A percentile compares a stretch with the other conserved stretches of the same genome.
phyloP scores from a whole-genome alignment of 2,113 vertebrate species.

The Forbesichthys agassizii region DNA sequence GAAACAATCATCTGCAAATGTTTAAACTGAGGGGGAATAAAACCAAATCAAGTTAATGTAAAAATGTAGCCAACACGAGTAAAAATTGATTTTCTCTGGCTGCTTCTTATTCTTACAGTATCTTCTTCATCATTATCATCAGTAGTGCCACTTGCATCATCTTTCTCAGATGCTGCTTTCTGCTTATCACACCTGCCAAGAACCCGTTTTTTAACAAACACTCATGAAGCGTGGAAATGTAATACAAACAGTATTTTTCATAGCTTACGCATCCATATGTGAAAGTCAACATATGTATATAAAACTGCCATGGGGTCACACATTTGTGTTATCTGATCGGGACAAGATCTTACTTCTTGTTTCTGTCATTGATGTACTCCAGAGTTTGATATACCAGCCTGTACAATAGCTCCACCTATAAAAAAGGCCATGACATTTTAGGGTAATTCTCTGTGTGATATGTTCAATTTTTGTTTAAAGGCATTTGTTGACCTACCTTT shows the following conservation, averaged over 20 bases:
- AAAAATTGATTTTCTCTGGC: background rate
- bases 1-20: conserved; percentile 69
- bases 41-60: background rate
- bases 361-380: conserved; percentile 87
- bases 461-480: background rate
- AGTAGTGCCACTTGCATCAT: background rate
- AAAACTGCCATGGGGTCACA: too few species aligned
- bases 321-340: too few species aligned
- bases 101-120: conserved; percentile 60
- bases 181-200: conserved; percentile 68
- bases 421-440: background rate
- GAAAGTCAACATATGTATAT: background rate
- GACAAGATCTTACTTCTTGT: conserved; percentile 78
- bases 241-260: background rate
- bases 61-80: background rate
- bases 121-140: conserved; percentile 32
- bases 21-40: conserved; percentile 71
- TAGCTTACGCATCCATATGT: background rate
- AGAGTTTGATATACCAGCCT: conserved; percentile 88
- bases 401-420: conserved; percentile 92
- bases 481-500: conserved; percentile 77
- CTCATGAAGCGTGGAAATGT: background rate
- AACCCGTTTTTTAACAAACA: background rate
- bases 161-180: conserved; percentile 45
- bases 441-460: background rate